Evolutionary conservation across 2,888 invertebrate genomes (phyloP).

Genomic region (Gerris lacustris): DNA sequence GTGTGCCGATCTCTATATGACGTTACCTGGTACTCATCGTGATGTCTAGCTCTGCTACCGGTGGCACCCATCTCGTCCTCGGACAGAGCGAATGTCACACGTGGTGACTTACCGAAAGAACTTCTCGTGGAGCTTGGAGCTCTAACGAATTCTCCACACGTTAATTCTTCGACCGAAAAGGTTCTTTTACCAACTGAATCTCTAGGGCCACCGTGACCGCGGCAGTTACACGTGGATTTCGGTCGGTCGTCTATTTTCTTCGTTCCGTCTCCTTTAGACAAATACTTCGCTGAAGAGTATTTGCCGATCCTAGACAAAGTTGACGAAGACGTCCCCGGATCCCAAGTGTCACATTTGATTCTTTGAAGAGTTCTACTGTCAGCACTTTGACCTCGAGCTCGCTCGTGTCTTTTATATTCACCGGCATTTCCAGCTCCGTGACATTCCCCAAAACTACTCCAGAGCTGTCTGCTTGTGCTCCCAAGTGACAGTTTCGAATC

Average conservation of each 20-base stretch:
- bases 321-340: conserved; percentile 23
- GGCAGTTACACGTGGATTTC: conserved; percentile 29
- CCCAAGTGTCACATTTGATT: conserved; percentile 27
- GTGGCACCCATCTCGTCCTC: conserved; percentile 33
- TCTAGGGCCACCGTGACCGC: conserved; percentile 26
- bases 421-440: conserved; percentile 20
- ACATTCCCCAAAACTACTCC: conserved; percentile 31
- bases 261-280: conserved; percentile 21
- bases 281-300: conserved; percentile 28
- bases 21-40: conserved; percentile 6
- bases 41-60: conserved; percentile 21
- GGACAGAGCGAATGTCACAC: conserved; percentile 34
- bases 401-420: conserved; percentile 28
- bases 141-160: conserved; percentile 23
- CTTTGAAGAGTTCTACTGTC: conserved; percentile 31
- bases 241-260: conserved; percentile 19
- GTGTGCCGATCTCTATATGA: not conserved
- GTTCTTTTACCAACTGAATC: conserved; percentile 30
- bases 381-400: conserved; percentile 30
- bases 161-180: conserved; percentile 31
- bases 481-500: conserved; percentile 30
- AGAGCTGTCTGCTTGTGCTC: conserved; percentile 27
- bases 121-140: conserved; percentile 30
- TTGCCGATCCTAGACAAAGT: conserved; percentile 28
- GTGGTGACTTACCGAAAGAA: conserved; percentile 34